Base-by-base conservation (phyloP, 2,113 vertebrate species). In the Lophura nycthemera region DNA sequence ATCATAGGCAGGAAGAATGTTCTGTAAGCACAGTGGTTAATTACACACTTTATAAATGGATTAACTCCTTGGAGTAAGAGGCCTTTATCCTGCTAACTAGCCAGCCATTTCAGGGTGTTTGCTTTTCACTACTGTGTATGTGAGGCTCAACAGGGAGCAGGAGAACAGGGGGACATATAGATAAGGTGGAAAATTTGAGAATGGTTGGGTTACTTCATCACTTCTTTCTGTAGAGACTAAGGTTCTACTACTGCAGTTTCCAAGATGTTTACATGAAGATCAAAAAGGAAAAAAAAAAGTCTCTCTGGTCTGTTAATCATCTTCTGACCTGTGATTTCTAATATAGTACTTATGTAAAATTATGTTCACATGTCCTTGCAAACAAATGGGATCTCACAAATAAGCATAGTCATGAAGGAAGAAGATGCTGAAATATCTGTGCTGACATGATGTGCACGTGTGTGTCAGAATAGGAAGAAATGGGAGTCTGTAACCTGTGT, bases 41-140 rank as follows among this genome's bases (percentile, higher is more conserved):
- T 90, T 78, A 50, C 7, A 27, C 63, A 65, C 64, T 89, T 8
- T 40, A 32, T 85, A 88, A 94, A 74, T 90, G 43, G 61, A 78
- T 89, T 83, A 81, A 57, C 63, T 92, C 61, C 38, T 43, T 85
- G 60, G 60, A 90, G 52, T 56, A 71, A 89, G 77, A 95, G 47
- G n/a, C 47, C 27, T 83, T 96, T 87, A 74, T 85, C 83, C 32
- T 83, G 2, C 72, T 91, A 95, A 54, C 63, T 75, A 75, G 8
- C 78, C 72, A 89, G 59, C 73, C 61, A 47, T 71, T 95, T 77
- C 30, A 71, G 60, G 43, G 9, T 72, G 66, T 81, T 75, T 11
- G 32, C 40, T 48, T 64, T 54, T 81, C 70, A 42, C 72, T 60
- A 11, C 45, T 0, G 4, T 42, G 14, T 75, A 13, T 47, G 27